Conservation (phyloP, 1,140 invertebrate species). For the Thaumetopoea pityocampa region DNA sequence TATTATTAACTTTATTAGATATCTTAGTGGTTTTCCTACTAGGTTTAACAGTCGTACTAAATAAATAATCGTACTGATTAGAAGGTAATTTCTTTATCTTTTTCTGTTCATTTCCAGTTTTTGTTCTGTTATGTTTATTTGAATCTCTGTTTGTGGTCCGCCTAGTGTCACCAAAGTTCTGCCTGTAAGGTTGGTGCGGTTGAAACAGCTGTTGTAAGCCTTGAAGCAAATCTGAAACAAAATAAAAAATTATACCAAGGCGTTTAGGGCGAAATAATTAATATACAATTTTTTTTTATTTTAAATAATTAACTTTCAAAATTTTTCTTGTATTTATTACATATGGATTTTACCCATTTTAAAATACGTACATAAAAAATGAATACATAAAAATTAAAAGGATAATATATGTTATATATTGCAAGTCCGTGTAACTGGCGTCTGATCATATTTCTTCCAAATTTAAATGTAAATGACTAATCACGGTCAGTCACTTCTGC, state of each 20-base stretch:
- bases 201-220: slow-evolving; percentile 36
- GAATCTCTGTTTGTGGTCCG: slow-evolving; percentile 20
- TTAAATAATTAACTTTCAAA: too few species aligned
- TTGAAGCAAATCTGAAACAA: slow-evolving; percentile 46
- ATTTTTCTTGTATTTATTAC: too few species aligned
- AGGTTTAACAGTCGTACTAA: slow-evolving; percentile 9
- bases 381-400: too few species aligned
- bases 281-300: too few species aligned
- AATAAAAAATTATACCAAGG: slow-evolving; percentile 8
- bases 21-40: background rate
- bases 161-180: slow-evolving; percentile 7
- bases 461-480: too few species aligned
- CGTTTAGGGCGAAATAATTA: too few species aligned
- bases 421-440: too few species aligned
- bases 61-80: background rate
- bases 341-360: too few species aligned
- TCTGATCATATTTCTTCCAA: too few species aligned
- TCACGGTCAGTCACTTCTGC: too few species aligned
- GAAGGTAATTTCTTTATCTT: background rate
- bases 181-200: slow-evolving; percentile 17
- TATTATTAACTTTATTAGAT: slow-evolving; percentile 1
- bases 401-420: too few species aligned
- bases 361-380: too few species aligned
- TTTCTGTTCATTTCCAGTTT: background rate
- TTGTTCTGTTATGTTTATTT: slow-evolving; percentile 1